A percentile compares a stretch with the other conserved stretches of the same genome.
Evolutionary conservation across 2,113 vertebrate species (phyloP).

Genomic region (Nothoprocta perdicaria): DNA sequence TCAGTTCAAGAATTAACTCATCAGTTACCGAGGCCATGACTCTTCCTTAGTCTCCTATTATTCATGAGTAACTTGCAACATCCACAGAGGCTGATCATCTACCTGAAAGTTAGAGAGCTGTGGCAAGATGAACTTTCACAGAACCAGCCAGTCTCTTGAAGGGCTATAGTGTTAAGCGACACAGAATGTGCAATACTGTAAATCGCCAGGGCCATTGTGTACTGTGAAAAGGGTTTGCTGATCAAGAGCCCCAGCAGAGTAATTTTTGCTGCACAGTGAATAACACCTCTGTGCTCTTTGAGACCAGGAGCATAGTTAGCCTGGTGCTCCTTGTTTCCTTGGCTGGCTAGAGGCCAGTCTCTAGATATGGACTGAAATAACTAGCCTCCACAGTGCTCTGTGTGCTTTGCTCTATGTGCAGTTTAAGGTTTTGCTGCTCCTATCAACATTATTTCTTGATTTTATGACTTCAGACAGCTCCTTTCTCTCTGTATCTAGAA

Average conservation of each 20-base stretch:
- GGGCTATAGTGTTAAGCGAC: not conserved
- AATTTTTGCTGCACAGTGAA: not conserved
- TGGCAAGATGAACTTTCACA: not conserved
- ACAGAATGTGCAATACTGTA: not conserved
- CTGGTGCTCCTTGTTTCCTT: not conserved
- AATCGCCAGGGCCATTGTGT: not conserved
- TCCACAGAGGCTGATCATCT: not conserved
- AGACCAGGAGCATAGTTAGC: not conserved
- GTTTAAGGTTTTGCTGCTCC: not conserved
- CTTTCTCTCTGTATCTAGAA: not conserved
- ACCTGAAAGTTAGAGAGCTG: not conserved
- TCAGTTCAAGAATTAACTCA: not conserved
- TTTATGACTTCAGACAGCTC: not conserved
- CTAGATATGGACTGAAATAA: not conserved
- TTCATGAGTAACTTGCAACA: not conserved
- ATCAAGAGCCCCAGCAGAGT: fast-evolving
- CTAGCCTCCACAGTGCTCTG: not conserved
- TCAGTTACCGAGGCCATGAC: not conserved
- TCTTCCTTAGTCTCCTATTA: not conserved
- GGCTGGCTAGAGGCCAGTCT: not conserved
- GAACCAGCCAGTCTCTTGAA: not conserved
- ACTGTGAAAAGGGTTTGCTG: not conserved
- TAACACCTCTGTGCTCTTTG: not conserved
- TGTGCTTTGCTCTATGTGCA: not conserved
- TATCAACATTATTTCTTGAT: not conserved